Base-by-base conservation (phyloP, 2,888 invertebrate genomes). In the Desoria tigrina region DNA sequence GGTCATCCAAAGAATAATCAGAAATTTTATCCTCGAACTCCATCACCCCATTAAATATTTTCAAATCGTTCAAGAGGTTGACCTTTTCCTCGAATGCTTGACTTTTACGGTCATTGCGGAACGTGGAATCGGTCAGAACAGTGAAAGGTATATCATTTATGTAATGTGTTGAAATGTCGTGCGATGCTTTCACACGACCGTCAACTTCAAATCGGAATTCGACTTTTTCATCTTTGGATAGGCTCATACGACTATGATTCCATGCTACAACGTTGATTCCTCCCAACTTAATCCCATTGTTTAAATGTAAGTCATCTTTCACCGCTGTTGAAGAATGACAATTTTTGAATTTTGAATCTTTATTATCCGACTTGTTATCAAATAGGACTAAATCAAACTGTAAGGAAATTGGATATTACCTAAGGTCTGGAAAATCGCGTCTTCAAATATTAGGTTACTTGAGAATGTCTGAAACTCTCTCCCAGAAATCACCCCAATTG, bases 31-130 rank as follows among this genome's bases (percentile, higher is more conserved):
- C 27, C 3, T 63, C 42, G 51, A 68, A 58, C 2, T 45, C 27
- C 3, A 69, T 58, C 24, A 49, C 39, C 9, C 65, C 68, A 26
- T 63, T 55, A 1, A 57, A 24, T 9, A 68, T 56, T 0, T 16
- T 23, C 2, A 73, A 16, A 3, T 28, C 23, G 1, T 56, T 57
- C 37, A 4, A 2, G 6, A 63, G 42, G n/a, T 6, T 39, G 7
- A 73, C 55, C 7, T 59, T 54, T 14, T 64, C 63, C 0, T n/a
- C n/a, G 32, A 74, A 73, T 18, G 6, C 28, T 27, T 74, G 74
- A 2, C n/a, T 14, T 9, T 16, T 9, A 9, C 50, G 42, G 45
- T 72, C 65, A 2, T 24, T 66, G 21, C 73, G 57, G 4, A 74
- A 55, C 1, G 56, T 37, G 42, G 39, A 28, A 54, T 42, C 18